Evolutionary conservation across 2,888 invertebrate genomes (phyloP), one percentile per base, ranked within the genome.

Genomic region (Autographa gamma): DNA sequence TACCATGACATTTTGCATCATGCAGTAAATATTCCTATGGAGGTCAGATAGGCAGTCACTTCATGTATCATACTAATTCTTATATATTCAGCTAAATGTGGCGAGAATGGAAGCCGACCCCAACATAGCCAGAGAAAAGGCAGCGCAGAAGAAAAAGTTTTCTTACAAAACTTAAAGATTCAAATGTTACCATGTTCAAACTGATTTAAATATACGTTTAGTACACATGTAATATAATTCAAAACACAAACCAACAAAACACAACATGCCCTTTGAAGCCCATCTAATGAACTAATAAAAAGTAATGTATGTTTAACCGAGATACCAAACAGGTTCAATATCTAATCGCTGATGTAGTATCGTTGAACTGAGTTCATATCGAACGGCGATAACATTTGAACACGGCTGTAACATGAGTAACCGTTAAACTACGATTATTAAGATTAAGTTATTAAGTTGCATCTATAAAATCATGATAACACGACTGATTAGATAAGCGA

Each of bases 271-370:
- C 48, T 48, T 48, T n/a, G n/a, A 48, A 16, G 6, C 48, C 6
- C n/a, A 48, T 48, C n/a, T n/a, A n/a, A 48, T 48, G n/a, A 48
- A 48, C 48, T 48, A 48, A 48, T 48, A 48, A 48, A 48, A 48
- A n/a, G 48, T n/a, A 48, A 48, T 48, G 48, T 48, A 48, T 48
- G 48, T 48, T 48, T 16, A 7, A 38, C n/a, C 48, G n/a, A 48
- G 48, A n/a, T 48, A 48, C n/a, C 7, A n/a, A 48, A 48, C 48
- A 0, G 48, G 48, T 48, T n/a, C 7, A 38, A n/a, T n/a, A 48
- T 48, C 48, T 48, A n/a, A 48, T 48, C 48, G 3, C n/a, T 48
- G 48, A 48, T 48, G 48, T 48, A n/a, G 48, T 48, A 48, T 48
- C 48, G 48, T 48, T 48, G 48, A 48, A 48, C 48, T 7, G n/a